Percentiles rank a stretch among this genome's conserved stretches.
Conservation (phyloP, 2,797 vertebrate genomes). For the Sarcoramphus papa region DNA sequence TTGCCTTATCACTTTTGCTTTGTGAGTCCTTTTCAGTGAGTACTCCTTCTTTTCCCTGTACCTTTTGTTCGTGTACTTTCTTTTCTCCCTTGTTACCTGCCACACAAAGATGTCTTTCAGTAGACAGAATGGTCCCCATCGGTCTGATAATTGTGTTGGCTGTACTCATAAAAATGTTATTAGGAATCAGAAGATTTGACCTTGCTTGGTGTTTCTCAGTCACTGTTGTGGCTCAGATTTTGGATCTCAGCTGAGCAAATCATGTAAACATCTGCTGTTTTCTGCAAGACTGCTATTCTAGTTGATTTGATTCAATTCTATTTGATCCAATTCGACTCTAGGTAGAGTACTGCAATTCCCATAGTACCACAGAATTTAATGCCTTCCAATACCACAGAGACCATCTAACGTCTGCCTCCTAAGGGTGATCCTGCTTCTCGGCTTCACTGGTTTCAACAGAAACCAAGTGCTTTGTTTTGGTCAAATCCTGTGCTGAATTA, state of each 20-base stretch:
- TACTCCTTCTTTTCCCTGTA: not conserved
- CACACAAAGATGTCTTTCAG: not conserved
- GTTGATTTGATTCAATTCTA: conserved; percentile 17
- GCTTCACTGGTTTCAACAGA: not conserved
- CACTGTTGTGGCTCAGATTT: conserved; percentile 59
- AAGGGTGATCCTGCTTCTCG: not conserved
- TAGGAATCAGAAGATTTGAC: conserved; percentile 60
- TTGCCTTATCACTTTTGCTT: not conserved
- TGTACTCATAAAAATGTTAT: conserved; percentile 46
- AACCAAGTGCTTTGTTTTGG: not conserved
- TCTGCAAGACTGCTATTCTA: conserved; percentile 22
- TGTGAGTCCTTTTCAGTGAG: not conserved
- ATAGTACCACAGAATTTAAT: not conserved
- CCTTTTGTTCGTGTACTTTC: not conserved
- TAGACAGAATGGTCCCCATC: not conserved
- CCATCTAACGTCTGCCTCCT: not conserved
- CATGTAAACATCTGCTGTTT: conserved; percentile 39
- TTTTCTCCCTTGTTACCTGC: conserved; percentile 12
- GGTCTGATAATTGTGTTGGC: not conserved
- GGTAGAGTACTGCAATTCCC: not conserved
- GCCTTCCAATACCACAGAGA: not conserved
- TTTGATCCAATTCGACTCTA: not conserved
- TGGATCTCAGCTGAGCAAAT: conserved; percentile 54
- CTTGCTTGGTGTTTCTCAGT: conserved; percentile 61
- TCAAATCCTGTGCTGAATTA: not conserved